Percentiles rank a stretch among this genome's conserved stretches.
phyloP scores from a whole-genome alignment of 2,113 vertebrate genomes.

The Stomatorhinus ivindoensis region DNA sequence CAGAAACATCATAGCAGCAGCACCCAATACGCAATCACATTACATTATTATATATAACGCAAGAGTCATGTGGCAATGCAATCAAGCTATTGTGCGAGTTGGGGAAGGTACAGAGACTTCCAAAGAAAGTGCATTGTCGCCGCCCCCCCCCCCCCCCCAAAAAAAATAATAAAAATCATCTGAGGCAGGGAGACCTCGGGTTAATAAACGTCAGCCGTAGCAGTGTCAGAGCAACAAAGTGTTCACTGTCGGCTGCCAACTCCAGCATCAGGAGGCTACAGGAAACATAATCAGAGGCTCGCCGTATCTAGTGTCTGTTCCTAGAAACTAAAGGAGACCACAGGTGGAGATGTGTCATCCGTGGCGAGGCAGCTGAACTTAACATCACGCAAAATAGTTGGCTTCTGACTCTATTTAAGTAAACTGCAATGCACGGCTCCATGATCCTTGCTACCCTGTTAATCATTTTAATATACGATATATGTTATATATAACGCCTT shows the following conservation, averaged over 20 bases:
- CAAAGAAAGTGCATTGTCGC: background rate
- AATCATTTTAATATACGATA: background rate
- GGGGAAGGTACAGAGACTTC: background rate
- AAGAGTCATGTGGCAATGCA: background rate
- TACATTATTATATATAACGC: background rate
- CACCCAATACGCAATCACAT: background rate
- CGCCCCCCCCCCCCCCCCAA: background rate
- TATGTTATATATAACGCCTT: background rate
- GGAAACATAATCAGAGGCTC: conserved; percentile 25
- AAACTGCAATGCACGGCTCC: background rate
- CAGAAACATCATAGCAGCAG: background rate
- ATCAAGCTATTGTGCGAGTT: background rate
- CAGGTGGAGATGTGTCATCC: conserved; percentile 15
- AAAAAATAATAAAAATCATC: conserved; percentile 9
- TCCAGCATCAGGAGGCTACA: conserved; percentile 16
- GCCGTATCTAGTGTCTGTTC: background rate
- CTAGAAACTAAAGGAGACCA: conserved; percentile 21
- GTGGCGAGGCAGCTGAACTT: background rate
- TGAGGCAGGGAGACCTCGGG: conserved; percentile 3
- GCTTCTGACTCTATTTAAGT: background rate
- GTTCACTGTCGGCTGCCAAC: conserved; percentile 23
- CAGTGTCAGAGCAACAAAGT: conserved; percentile 17
- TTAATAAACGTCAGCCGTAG: conserved; percentile 26
- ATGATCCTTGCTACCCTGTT: background rate
- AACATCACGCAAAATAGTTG: background rate